Evolutionary conservation across 2,113 vertebrate species (phyloP), one percentile per base, ranked within the genome.

Genomic region (Trogon melanurus): DNA sequence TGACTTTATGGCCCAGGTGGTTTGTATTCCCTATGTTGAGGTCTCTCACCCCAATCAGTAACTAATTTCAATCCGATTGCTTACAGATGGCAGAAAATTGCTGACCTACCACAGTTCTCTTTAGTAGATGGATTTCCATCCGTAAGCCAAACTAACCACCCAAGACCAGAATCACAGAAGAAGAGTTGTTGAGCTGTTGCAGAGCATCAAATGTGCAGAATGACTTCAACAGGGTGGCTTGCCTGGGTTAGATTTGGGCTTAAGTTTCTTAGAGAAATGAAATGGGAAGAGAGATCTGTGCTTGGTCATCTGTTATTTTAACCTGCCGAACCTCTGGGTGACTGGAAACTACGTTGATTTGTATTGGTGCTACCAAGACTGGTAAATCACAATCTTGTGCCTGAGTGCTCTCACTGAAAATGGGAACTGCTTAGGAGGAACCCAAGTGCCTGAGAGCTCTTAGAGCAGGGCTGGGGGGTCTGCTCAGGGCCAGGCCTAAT

Each of bases 371-470:
- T 71, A 47, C 58, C 41, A 6, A 10, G 54, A 73, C 13, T 2
- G 9, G 34, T 32, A 79, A 41, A 65, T 70, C 25, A 81, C 22
- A 50, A 72, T 18, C 16, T 32, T 47, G 50, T 27, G 47, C 17
- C 32, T 58, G 19, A 8, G 44, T 36, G 29, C 22, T 50, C 50
- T 64, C 10, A 4, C 44, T 64, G 73, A 64, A 74, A 41, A 62
- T 1, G 1, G 38, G 13, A 70, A 26, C 12, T 45, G 10, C 27
- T 71, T 26, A 53, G 29, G 29, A 70, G n/a, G 29, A 79, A 58
- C 0, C 2, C 16, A 64, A 10, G 9, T 44, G 65, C 15, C 19
- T 19, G 7, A 58, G 45, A 1, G 1, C 16, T 58, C 27, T 25
- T 51, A 70, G 19, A 74, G 13, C 17, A 64, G 36, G 48, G 32